These are phyloP conservation scores for Pteronura brasiliensis DNA, from an alignment of 2,113 vertebrate species.

Conservation along the genomic window DNA sequence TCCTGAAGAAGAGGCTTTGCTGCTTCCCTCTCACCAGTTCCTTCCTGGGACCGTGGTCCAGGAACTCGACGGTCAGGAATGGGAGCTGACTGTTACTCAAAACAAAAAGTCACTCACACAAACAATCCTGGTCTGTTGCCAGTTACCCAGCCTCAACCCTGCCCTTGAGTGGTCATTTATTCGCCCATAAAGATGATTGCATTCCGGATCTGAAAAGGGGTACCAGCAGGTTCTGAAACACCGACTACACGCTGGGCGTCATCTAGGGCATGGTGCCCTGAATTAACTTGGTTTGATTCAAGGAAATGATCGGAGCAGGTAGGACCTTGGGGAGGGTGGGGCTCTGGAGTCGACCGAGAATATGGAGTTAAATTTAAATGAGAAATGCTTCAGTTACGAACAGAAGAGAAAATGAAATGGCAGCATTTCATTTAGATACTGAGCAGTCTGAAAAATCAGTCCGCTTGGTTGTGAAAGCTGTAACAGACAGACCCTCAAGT, in stretches of 20 bases:
- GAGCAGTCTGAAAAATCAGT: slow-evolving; percentile 22
- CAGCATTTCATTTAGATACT: not conserved
- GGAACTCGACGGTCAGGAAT: not conserved
- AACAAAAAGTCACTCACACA: not conserved
- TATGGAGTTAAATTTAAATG: not conserved
- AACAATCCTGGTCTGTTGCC: not conserved
- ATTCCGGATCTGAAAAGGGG: not conserved
- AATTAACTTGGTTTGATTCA: not conserved
- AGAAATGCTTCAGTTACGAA: not conserved
- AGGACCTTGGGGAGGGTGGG: not conserved
- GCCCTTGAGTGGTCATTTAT: not conserved
- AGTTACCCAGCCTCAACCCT: not conserved
- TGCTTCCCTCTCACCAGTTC: not conserved
- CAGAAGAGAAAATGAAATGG: slow-evolving; percentile 23
- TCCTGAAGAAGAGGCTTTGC: not conserved
- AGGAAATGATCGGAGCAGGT: not conserved
- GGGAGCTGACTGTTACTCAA: not conserved
- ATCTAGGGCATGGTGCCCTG: not conserved
- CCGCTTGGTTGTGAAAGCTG: slow-evolving; percentile 6
- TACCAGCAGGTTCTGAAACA: not conserved
- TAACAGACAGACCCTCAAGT: not conserved
- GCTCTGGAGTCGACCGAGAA: not conserved
- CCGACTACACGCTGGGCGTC: not conserved
- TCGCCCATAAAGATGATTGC: not conserved
- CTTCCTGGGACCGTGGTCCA: not conserved